Base-by-base conservation (phyloP, 2,113 vertebrate species). In the Etheostoma spectabile region DNA sequence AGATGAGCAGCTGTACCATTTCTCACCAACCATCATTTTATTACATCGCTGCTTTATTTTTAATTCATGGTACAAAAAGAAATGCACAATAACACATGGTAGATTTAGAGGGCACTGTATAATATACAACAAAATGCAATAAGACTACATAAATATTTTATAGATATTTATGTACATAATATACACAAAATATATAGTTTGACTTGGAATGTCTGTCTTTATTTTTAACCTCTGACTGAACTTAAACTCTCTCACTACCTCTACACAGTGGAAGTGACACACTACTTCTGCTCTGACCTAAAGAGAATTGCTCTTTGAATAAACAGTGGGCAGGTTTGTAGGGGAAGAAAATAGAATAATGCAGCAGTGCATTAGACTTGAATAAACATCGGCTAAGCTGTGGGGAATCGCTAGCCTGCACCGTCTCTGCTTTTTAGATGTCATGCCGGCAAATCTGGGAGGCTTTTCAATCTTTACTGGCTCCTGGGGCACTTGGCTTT, bases 111-210 rank as follows among this genome's bases (percentile, higher is more conserved):
- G 64, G 33, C 55, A 53, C n/a, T 66, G 35, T 83, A 77, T 60
- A 66, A 82, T 74, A 68, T 79, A 89, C 80, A 92, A 24, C 74
- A 86, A 70, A 85, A 75, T 71, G 71, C 75, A 83, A 69, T 82
- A 80, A 74, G 57, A 88, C 77, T 79, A 71, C 82, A 85, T 84
- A 81, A 52, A 86, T 75, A 69, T 69, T 80, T 78, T 45, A 81
- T 77, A 81, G 84, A 52, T 63, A 85, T 65, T 82, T 79, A 82
- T 89, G 24, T 92, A 92, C 88, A 92, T 49, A 63, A 59, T 88
- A 80, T 90, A 87, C 76, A 90, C 3, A 53, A 49, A 64, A 60
- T 85, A 80, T 72, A 72, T 64, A 71, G 61, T 62, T 64, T 80
- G 38, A 67, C 71, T 85, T 85, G 86, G 90, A 91, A 90, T 93